Base-by-base conservation (phyloP, 2,888 invertebrate species). In the Leucophenga maculata region DNA sequence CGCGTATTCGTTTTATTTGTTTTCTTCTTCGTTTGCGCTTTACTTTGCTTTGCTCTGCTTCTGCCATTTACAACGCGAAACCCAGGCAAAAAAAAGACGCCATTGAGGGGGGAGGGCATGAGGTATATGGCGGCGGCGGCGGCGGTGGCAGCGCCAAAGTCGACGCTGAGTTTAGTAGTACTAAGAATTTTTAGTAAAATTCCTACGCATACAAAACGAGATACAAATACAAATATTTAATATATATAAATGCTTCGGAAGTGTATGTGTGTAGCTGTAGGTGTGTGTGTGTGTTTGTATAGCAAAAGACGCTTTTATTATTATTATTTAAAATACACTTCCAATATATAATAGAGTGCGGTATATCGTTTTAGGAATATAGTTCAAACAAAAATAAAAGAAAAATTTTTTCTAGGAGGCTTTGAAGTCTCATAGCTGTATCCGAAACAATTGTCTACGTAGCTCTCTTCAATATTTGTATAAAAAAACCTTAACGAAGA, bases 141-240 rank as follows among this genome's bases (percentile, higher is more conserved):
- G 57, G 65, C 22, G 55, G 18, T 65, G 72, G 57, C 68, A 26
- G n/a, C 70, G 70, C 65, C 62, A 32, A 6, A 52, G 70, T 55
- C 68, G 65, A 16, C 70, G 59, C 11, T 39, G 11, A 11, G 39
- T 39, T 39, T 69, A 69, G 26, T 32, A 18, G 26, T 68, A 72
- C 68, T 75, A 73, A 71, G 75, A 75, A 71, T 75, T 70, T 71
- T 69, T 82, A 74, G 74, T 70, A 68, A 73, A 80, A 80, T 80
- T 83, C 83, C 83, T 83, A 79, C 74, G 72, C 72, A 72, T 71
- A 74, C 69, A 72, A 50, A 50, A 18, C 6, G 18, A 50, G 13
- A 14, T 31, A 44, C 3, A 32, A 26, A 57, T n/a, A 57, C 57
- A 57, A 14, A 22, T 26, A 14, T 57, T 18, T 57, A 20, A 20